Evolutionary conservation across 92 coral and sea anemone genomes (phyloP).

Genomic region (Porites cylindrica): DNA sequence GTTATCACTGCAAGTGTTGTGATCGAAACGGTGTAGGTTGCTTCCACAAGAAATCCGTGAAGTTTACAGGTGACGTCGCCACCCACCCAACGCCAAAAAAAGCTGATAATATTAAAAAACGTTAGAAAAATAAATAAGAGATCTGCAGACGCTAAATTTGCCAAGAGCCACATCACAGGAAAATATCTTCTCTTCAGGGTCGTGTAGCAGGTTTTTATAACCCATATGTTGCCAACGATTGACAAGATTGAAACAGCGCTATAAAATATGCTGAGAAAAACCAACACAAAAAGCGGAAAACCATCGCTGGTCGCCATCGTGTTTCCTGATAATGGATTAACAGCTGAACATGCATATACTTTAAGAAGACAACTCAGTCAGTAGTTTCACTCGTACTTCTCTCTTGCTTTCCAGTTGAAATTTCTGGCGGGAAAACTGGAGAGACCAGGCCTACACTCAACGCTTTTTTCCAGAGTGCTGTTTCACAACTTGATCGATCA

Average conservation of each 20-base stretch:
- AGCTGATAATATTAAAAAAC: constrained; percentile 5
- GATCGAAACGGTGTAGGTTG: constrained; percentile 40
- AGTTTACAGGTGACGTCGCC: constrained; percentile 42
- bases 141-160: constrained; percentile 48
- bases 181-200: not conserved
- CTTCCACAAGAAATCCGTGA: constrained; percentile 51
- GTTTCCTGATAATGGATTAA: too few species aligned
- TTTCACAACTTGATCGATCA: not conserved
- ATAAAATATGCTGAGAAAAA: not conserved
- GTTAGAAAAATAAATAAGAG: constrained; percentile 42
- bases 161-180: constrained; percentile 25
- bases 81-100: constrained; percentile 40
- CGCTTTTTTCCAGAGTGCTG: not conserved
- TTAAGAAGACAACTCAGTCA: too few species aligned
- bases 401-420: too few species aligned
- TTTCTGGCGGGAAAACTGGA: too few species aligned
- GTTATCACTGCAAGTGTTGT: constrained; percentile 37
- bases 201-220: constrained; percentile 17
- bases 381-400: too few species aligned
- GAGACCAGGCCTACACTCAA: too few species aligned
- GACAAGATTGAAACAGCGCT: constrained; percentile 26
- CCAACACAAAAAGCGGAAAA: not conserved
- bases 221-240: constrained; percentile 32
- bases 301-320: constrained; percentile 9
- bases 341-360: too few species aligned